Evolutionary conservation across 2,888 invertebrate genomes (phyloP), one percentile per base, ranked within the genome.

Genomic region (Diplolepis rosae): DNA sequence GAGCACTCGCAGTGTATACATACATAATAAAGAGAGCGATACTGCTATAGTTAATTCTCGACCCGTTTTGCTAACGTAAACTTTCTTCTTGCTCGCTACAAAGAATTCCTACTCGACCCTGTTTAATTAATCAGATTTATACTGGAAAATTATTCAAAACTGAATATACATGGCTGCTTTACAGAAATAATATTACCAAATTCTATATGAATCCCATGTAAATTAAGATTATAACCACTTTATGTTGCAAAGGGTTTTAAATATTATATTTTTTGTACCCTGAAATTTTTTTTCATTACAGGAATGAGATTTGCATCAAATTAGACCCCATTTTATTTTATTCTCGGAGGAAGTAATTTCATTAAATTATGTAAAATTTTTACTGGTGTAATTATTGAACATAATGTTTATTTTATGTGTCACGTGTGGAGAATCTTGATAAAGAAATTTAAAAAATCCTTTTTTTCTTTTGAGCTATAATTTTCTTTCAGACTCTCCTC

Each of bases 371-470:
- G 39, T 39, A n/a, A 6, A 61, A 5, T 24, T 24, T 61, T 35
- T 61, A 24, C 39, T n/a, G 61, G 24, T 39, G 39, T 61, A 61
- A 61, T 61, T 39, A 39, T 61, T 39, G 24, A 39, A 61, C 35
- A 61, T 61, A 39, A 22, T n/a, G 39, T 61, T 22, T 61, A n/a
- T 24, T 61, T 61, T 61, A n/a, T 61, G 39, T 61, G 6, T 61
- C 61, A 61, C 61, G 61, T 61, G 39, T 61, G 13, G 39, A 24
- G 39, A 39, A 61, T 61, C 61, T 61, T 61, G 61, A 61, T 61
- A 22, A 9, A 39, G 7, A 61, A 61, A n/a, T 39, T 4, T 13
- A 61, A 56, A 54, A 56, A 39, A 24, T 24, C 24, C 13, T 24
- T 39, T 24, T 1, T 22, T 61, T 35, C 39, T 61, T 24, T 35